Base-by-base conservation (phyloP, 2,888 invertebrate species). In the Lochmaea crataegi region DNA sequence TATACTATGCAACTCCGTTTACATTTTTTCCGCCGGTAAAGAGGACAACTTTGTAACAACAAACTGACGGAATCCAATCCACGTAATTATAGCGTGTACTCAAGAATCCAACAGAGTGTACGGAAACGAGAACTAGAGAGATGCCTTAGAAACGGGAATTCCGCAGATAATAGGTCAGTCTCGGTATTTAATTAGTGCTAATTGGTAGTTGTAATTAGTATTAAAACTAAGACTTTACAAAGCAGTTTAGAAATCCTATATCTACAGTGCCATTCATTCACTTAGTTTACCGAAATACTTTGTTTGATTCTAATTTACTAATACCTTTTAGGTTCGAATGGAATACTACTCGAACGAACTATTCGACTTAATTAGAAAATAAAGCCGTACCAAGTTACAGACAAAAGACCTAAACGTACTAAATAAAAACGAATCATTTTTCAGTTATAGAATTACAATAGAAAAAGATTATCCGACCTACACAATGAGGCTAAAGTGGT, bases 191-290 rank as follows among this genome's bases (percentile, higher is more conserved):
- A 86, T 86, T 86, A 86, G 85, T 82, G 81, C 86, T 86, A 86
- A 86, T 86, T 86, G 86, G 85, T 82, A 82, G 83, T 83, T 81
- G 84, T 86, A 86, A 86, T 86, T 86, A 86, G 85, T 85, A 84
- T 85, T 84, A 86, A 84, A 85, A 85, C 84, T 85, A 84, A 84
- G 85, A 82, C 85, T 84, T 85, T 82, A 84, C 85, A 85, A 84
- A 85, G 84, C 85, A 83, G 83, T 84, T 85, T 83, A 82, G 82
- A 83, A 85, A 85, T 84, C 84, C 85, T 83, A 84, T 84, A 82
- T 81, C 82, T 76, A 81, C 82, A 75, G 70, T 73, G 68, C 76
- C 74, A 74, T 75, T 73, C 75, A 74, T 74, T 72, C 76, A 77
- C 79, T 79, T 78, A 77, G 80, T 79, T 80, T 78, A 77, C 78